Base-by-base conservation (phyloP, 2,888 invertebrate genomes). In the Melikaiella ostensackeni region DNA sequence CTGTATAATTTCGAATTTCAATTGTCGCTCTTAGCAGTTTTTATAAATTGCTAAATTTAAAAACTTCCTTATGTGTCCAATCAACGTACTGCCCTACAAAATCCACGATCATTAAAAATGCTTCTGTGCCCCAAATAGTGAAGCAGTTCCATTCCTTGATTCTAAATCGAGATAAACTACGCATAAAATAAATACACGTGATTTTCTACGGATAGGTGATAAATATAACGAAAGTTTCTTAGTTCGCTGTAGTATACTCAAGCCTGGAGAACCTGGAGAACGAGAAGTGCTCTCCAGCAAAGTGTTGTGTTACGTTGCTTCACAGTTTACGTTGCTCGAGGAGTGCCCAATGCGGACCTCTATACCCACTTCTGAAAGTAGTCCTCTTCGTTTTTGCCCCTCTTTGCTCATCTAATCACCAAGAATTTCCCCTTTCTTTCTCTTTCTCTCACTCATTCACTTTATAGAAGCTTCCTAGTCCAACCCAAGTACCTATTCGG, bases 331-430 rank as follows among this genome's bases (percentile, higher is more conserved):
- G 42, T 19, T 55, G 59, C 70, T 11, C 13, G 30, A 70, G 70
- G 70, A 70, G 70, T 50, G 50, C 70, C 70, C 70, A 70, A 70
- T 70, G 21, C 70, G 70, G 50, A 70, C 70, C 70, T 70, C n/a
- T 33, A 50, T 70, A 70, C 70, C 70, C 70, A 70, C 70, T 70
- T 70, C 50, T 30, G 50, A 70, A 70, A 70, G 70, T 70, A 70
- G 46, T 50, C 50, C 50, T 70, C 70, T 70, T 63, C 63, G 35
- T 35, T 63, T 63, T 70, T 70, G 30, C 46, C 50, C 30, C 70
- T 66, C 66, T 70, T 70, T 70, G 11, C 30, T n/a, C n/a, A 33
- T 30, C 50, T 46, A 30, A n/a, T 50, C 50, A 50, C 50, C n/a
- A 33, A 50, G n/a, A 30, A n/a, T 46, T 70, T 30, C 9, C 30